These are phyloP conservation scores for Pseudolycoriella hygida DNA, from an alignment of 2,888 invertebrate genomes.

Conservation along the genomic window DNA sequence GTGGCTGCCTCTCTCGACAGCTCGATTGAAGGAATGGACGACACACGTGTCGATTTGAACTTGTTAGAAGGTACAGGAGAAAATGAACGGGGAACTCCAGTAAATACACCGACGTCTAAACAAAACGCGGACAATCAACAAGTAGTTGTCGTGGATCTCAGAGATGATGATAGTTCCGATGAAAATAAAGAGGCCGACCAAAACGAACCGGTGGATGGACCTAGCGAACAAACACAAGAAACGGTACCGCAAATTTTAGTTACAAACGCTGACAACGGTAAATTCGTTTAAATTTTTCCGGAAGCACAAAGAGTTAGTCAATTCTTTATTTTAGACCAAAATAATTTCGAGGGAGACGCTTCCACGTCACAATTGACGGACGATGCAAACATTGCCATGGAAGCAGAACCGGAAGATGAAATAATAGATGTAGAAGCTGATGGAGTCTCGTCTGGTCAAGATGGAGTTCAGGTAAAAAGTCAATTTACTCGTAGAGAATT, in stretches of 20 bases:
- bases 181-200: not conserved
- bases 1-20: slow-evolving; percentile 21
- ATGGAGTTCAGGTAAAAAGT: no score
- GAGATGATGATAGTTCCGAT: slow-evolving; percentile 12
- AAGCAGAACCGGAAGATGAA: slow-evolving; percentile 20
- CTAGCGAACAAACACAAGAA: slow-evolving; percentile 8
- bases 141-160: slow-evolving; percentile 33
- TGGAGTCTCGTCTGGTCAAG: slow-evolving; percentile 35
- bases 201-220: slow-evolving; percentile 18
- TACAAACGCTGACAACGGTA: not conserved
- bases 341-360: slow-evolving; percentile 22
- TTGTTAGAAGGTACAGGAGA: not conserved
- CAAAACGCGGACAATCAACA: slow-evolving; percentile 33
- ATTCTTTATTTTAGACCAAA: slow-evolving; percentile 1
- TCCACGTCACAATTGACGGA: slow-evolving; percentile 29
- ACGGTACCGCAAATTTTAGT: not conserved
- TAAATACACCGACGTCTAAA: slow-evolving; percentile 40
- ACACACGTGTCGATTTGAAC: slow-evolving; percentile 51
- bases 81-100: slow-evolving; percentile 22
- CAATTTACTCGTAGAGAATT: no score
- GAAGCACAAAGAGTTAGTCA: not conserved
- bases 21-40: slow-evolving; percentile 49
- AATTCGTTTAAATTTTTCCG: not conserved
- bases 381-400: slow-evolving; percentile 15
- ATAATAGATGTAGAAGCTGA: slow-evolving; percentile 27